These are phyloP conservation scores for Adoxophyes honmai DNA, from an alignment of 1,140 invertebrate genomes.

Conservation along the genomic window DNA sequence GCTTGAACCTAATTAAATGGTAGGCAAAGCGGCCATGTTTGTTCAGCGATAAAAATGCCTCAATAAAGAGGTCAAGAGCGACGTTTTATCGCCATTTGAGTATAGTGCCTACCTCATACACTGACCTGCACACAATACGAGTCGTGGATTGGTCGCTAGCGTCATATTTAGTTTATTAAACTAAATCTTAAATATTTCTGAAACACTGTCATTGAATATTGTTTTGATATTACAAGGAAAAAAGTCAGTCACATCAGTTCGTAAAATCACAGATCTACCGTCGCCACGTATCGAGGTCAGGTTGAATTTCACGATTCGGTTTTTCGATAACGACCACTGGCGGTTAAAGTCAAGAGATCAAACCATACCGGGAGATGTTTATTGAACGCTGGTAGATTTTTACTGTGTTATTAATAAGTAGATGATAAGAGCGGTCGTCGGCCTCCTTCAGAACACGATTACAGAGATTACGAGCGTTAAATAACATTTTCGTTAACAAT, in stretches of 20 bases:
- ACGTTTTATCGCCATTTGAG: slow-evolving; percentile 31
- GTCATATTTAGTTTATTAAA: too few relatives aligned
- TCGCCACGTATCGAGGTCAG: slow-evolving; percentile 11
- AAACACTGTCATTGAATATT: neutral
- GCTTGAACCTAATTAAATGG: neutral
- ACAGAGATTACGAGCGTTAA: slow-evolving; percentile 13
- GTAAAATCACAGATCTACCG: slow-evolving; percentile 10
- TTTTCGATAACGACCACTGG: slow-evolving; percentile 3
- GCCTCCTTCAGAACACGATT: slow-evolving; percentile 3
- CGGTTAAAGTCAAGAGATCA: slow-evolving; percentile 8
- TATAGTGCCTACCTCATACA: slow-evolving; percentile 24
- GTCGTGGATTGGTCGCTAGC: neutral
- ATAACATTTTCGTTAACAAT: slow-evolving; percentile 15
- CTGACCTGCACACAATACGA: slow-evolving; percentile 26
- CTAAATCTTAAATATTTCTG: neutral
- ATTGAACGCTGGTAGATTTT: neutral
- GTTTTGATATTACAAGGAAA: neutral
- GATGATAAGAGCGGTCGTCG: slow-evolving; percentile 17
- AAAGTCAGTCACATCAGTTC: slow-evolving; percentile 7
- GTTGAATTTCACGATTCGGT: slow-evolving; percentile 15
- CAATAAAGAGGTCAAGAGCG: slow-evolving; percentile 50
- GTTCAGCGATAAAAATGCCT: slow-evolving; percentile 36
- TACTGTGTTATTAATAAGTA: slow-evolving; percentile 6
- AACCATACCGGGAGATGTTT: neutral
- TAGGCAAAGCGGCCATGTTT: slow-evolving; percentile 18